phyloP scores from a whole-genome alignment of 2,888 invertebrate species.

The Amblyjoppa proteus region DNA sequence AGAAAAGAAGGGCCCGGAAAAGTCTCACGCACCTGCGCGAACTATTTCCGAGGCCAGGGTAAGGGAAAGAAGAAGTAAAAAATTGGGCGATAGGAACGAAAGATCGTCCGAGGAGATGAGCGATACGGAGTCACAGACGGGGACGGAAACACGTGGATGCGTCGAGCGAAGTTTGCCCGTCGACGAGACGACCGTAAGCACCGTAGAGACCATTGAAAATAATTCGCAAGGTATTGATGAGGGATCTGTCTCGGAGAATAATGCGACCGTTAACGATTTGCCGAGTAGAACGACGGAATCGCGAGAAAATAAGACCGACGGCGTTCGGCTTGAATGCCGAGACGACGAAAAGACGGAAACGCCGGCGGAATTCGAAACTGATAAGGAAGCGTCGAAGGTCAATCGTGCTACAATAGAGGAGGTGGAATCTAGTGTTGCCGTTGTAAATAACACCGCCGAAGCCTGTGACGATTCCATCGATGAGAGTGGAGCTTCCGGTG shows the following conservation, averaged over 20 bases:
- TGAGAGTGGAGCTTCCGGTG: conserved; percentile 3
- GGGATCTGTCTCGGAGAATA: background rate
- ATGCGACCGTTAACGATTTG: conserved; percentile 14
- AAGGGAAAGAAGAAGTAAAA: conserved; percentile 73
- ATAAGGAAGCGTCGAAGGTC: background rate
- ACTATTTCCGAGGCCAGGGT: conserved; percentile 70
- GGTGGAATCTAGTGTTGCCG: background rate
- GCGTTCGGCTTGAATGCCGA: background rate
- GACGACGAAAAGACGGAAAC: background rate
- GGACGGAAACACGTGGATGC: conserved; percentile 29
- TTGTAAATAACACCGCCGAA: background rate
- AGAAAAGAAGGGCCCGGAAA: conserved; percentile 70
- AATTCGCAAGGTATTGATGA: background rate
- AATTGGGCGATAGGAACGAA: conserved; percentile 40
- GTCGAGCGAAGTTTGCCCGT: conserved; percentile 13
- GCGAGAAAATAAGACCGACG: background rate
- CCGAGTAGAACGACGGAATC: background rate
- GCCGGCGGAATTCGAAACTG: background rate
- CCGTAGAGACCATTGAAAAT: background rate
- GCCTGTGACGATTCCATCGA: conserved; percentile 24
- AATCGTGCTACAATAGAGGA: conserved; percentile 2
- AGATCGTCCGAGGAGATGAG: background rate
- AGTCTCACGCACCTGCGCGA: conserved; percentile 70
- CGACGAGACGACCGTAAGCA: background rate
- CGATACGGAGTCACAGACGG: conserved; percentile 7